A percentile compares a stretch with the other conserved stretches of the same genome.
These are phyloP conservation scores for Rhaphigaster nebulosa DNA, from an alignment of 2,888 invertebrate species.

Conservation along the genomic window DNA sequence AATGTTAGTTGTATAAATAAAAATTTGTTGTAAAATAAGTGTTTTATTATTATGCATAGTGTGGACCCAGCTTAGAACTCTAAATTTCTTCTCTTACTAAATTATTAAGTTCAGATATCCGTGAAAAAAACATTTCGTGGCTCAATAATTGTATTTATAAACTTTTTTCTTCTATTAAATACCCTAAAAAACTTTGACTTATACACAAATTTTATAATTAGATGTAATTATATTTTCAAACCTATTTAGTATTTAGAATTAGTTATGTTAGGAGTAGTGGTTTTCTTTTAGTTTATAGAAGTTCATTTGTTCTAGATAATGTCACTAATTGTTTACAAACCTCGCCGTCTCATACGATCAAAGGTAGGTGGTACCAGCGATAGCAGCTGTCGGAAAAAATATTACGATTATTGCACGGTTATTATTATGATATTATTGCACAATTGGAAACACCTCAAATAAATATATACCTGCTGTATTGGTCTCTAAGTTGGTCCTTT, in stretches of 20 bases:
- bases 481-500: not conserved
- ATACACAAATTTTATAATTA: too few species aligned
- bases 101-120: too few species aligned
- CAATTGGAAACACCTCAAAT: not conserved
- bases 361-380: constrained; percentile 43
- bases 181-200: too few species aligned
- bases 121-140: too few species aligned
- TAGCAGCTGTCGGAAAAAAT: not conserved
- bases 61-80: too few species aligned
- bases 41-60: too few species aligned
- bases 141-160: too few species aligned
- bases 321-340: constrained; percentile 59
- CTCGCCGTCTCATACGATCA: constrained; percentile 56
- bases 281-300: constrained; percentile 14
- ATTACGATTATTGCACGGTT: constrained; percentile 51
- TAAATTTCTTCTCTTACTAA: too few species aligned
- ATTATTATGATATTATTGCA: not conserved
- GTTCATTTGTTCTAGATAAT: constrained; percentile 59
- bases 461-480: not conserved
- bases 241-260: not conserved
- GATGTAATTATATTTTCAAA: not conserved
- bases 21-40: too few species aligned
- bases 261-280: not conserved
- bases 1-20: too few species aligned
- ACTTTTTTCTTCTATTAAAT: too few species aligned